phyloP scores from a whole-genome alignment of 2,113 vertebrate genomes.

The Willisornis vidua region DNA sequence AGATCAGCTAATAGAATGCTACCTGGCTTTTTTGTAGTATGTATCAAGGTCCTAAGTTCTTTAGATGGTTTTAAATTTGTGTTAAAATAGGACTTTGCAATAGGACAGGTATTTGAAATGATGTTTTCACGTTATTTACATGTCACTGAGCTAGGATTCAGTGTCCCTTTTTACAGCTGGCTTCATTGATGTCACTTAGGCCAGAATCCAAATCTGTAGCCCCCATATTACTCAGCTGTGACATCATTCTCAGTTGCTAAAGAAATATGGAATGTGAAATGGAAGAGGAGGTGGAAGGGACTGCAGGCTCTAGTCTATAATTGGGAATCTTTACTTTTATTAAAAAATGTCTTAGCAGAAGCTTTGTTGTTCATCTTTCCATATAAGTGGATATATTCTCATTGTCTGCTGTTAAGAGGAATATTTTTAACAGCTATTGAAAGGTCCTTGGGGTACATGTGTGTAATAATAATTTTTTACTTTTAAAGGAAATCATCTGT shows the following conservation, averaged over 20 bases:
- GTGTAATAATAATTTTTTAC: constrained; percentile 19
- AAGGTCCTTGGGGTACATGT: constrained; percentile 28
- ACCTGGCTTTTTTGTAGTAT: neutral
- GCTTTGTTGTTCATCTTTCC: constrained; percentile 33
- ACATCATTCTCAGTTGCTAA: neutral
- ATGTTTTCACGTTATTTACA: neutral
- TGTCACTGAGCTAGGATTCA: neutral
- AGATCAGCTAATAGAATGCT: neutral
- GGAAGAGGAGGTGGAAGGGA: neutral
- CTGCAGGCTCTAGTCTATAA: constrained; percentile 12
- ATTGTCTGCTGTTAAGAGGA: constrained; percentile 41
- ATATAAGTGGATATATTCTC: constrained; percentile 39
- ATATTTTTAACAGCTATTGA: constrained; percentile 46
- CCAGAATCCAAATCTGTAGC: neutral
- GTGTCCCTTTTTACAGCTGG: neutral
- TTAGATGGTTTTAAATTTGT: neutral
- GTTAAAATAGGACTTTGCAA: neutral
- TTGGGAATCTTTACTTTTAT: neutral
- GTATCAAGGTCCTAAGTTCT: neutral
- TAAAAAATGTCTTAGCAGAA: constrained; percentile 15
- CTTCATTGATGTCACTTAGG: neutral
- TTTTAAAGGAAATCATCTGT: constrained; percentile 52
- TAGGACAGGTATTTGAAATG: neutral
- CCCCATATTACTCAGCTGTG: neutral
- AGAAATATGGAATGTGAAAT: neutral